Evolutionary conservation across 2,797 vertebrate genomes (phyloP).

Genomic region (Benthosema pterotum): DNA sequence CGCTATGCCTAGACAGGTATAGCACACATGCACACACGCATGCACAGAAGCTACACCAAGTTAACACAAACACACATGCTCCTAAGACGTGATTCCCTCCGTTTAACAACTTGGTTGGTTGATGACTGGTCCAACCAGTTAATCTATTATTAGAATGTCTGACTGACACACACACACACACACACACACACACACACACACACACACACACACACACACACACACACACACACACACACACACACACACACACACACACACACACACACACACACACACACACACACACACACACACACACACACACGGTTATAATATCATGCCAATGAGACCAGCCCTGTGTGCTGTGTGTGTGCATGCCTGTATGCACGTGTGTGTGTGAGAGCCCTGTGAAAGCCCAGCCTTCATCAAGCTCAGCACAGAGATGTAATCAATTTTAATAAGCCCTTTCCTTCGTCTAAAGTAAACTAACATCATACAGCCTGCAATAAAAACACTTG

Average conservation of each 20-base stretch:
- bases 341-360: conserved; percentile 8
- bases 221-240: conserved; percentile 17
- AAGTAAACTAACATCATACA: conserved; percentile 63
- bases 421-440: conserved; percentile 73
- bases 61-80: conserved; percentile 5
- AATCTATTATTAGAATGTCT: conserved; percentile 48
- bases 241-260: conserved; percentile 16
- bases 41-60: too few species aligned
- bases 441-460: conserved; percentile 69
- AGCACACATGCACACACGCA: conserved; percentile 13
- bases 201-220: conserved; percentile 11
- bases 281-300: conserved; percentile 9
- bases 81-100: conserved; percentile 35
- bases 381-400: conserved; percentile 31
- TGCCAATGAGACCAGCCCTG: conserved; percentile 44
- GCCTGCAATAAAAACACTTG: conserved; percentile 59
- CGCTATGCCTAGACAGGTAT: too few species aligned
- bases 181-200: conserved; percentile 31
- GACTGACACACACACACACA: conserved; percentile 27
- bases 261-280: conserved; percentile 13
- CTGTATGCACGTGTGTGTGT: background rate
- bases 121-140: conserved; percentile 68
- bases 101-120: conserved; percentile 24
- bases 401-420: conserved; percentile 7
- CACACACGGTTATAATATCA: conserved; percentile 24